Evolutionary conservation across 2,113 vertebrate genomes (phyloP), one percentile per base, ranked within the genome.

Genomic region (Potamarius usumacintae): DNA sequence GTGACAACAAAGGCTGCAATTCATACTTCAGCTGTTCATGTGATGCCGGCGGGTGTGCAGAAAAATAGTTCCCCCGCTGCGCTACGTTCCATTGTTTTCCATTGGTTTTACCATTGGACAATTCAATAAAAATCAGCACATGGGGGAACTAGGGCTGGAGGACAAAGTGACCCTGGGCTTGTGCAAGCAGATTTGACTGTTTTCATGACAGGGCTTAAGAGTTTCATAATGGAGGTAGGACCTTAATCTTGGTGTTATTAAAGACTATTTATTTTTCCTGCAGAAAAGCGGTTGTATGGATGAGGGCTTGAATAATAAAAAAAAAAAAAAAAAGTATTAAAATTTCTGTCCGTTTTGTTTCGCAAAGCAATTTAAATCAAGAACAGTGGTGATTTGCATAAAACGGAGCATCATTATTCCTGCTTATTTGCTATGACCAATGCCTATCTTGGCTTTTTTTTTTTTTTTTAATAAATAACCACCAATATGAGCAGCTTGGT

Each of bases 1-100:
- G 92, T 85, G 52, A 82, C 85, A 91, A 95, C 93, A 95, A 94
- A 92, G 92, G 78, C 88, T 27, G 91, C 86, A 85, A 94, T 94
- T 95, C 93, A 94, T 92, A 74, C 63, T 78, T 55, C 76, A 85
- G 82, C 7, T 74, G 83, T 92, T 92, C 90, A 92, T 92, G 90
- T 92, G 90, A 94, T 91, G 91, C 86, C 92, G 86, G 84, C 87
- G 88, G 87, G 89, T 89, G 89, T 89, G 88, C 83, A 89, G 91
- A 63, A 86, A 89, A 93, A 87, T 76, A 71, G 69, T 85, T 90
- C 50, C 89, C 87, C 67, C 89, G 87, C 85, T 82, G 55, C 84
- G 87, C 88, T 91, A 88, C 90, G 90, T 83, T 77, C 76, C 67
- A 81, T 93, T 93, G 90, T 94, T 88, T 90, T 42, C 42, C 42